Conservation (phyloP, 2,113 vertebrate species). For the Argyrosomus japonicus region DNA sequence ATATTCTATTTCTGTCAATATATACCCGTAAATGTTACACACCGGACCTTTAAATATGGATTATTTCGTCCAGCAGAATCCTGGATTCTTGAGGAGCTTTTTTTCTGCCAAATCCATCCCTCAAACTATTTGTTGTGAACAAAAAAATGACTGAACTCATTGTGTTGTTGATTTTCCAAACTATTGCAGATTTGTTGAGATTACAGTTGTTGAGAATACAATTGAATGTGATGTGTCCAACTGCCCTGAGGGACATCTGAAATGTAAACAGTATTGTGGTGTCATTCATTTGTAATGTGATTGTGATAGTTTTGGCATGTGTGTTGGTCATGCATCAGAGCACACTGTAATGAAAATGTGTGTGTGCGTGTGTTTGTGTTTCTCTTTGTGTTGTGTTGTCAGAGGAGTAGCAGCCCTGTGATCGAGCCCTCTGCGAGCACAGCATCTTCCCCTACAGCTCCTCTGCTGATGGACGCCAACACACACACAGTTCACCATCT, state of each 20-base stretch:
- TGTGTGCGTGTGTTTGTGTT: slow-evolving; percentile 8
- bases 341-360: background rate
- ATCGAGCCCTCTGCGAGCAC: slow-evolving; percentile 23
- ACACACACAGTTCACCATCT: slow-evolving; percentile 43
- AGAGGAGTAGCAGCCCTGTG: slow-evolving; percentile 56
- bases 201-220: background rate
- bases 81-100: too few relatives aligned
- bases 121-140: background rate
- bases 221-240: background rate
- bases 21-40: too few relatives aligned
- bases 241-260: background rate
- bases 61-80: too few relatives aligned
- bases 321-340: background rate
- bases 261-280: background rate
- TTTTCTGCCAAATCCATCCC: background rate
- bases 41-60: too few relatives aligned
- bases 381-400: slow-evolving; percentile 27
- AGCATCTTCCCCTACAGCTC: slow-evolving; percentile 75
- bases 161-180: too few relatives aligned
- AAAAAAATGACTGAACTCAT: background rate
- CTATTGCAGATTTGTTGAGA: too few relatives aligned
- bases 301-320: background rate
- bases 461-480: slow-evolving; percentile 70
- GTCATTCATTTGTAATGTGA: background rate
- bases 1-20: too few relatives aligned